Percentiles rank a stretch among this genome's conserved stretches.
phyloP scores from a whole-genome alignment of 2,113 vertebrate genomes.

The Hippocampus comes region DNA sequence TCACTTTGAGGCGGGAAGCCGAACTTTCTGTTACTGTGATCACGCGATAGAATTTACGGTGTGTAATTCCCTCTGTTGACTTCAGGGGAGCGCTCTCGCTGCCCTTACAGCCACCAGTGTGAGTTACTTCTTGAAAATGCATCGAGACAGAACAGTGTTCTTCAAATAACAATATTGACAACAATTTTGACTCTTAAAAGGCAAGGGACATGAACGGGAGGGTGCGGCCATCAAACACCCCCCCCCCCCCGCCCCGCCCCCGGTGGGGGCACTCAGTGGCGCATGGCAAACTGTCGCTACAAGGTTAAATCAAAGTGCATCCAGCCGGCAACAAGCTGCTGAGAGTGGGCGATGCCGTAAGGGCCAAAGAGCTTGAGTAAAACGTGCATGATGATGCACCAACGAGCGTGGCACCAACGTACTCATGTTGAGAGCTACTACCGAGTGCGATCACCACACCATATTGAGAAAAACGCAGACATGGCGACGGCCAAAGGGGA shows the following conservation, averaged over 20 bases:
- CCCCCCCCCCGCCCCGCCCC: not conserved
- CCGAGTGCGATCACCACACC: not conserved
- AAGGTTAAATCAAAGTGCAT: slow-evolving; percentile 34
- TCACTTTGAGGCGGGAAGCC: not conserved
- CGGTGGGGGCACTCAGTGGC: slow-evolving; percentile 1
- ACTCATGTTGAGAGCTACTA: not conserved
- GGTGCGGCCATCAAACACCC: slow-evolving; percentile 6
- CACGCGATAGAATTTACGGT: not conserved
- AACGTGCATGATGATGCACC: slow-evolving; percentile 3
- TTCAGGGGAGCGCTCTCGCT: slow-evolving; percentile 8
- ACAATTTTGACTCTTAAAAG: slow-evolving; percentile 33
- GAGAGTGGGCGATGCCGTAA: not conserved
- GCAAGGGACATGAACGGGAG: slow-evolving; percentile 7
- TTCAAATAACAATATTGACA: slow-evolving; percentile 27
- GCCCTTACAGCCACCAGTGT: not conserved
- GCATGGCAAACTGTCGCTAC: slow-evolving; percentile 12
- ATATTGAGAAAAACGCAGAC: slow-evolving; percentile 9
- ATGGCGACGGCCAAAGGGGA: not conserved
- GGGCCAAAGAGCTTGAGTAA: not conserved
- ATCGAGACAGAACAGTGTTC: slow-evolving; percentile 18
- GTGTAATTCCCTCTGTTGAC: slow-evolving; percentile 6
- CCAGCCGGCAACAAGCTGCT: slow-evolving; percentile 4
- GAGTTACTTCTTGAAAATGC: slow-evolving; percentile 19
- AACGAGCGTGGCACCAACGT: slow-evolving; percentile 22
- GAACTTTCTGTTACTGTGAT: slow-evolving; percentile 1